phyloP scores from a whole-genome alignment of 2,888 invertebrate genomes.

The Lissonota sp. region DNA sequence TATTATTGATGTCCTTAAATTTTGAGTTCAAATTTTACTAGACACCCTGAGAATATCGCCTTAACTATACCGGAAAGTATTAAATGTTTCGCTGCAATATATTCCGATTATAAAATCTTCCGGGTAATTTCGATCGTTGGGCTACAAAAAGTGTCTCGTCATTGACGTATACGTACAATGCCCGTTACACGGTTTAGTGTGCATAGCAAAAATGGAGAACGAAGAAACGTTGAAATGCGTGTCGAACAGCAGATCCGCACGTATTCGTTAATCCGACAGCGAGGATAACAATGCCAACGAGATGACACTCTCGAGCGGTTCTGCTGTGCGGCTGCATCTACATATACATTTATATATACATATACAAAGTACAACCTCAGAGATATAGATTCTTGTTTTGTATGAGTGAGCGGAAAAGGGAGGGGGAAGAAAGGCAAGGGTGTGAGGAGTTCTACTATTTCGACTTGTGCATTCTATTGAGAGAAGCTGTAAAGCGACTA shows the following conservation, averaged over 20 bases:
- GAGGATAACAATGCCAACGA: constrained; percentile 75
- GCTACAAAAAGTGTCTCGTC: not conserved
- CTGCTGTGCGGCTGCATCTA: constrained; percentile 39
- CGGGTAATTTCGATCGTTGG: not conserved
- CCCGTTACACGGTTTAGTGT: not conserved
- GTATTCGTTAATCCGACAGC: constrained; percentile 76
- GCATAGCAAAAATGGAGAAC: constrained; percentile 14
- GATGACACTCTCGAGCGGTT: constrained; percentile 70
- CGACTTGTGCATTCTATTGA: constrained; percentile 79
- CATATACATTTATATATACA: constrained; percentile 33
- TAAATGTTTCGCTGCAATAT: too few species aligned
- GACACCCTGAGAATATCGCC: too few species aligned
- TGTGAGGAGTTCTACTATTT: constrained; percentile 64
- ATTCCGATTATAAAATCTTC: not conserved
- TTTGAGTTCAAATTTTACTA: too few species aligned
- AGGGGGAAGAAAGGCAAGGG: constrained; percentile 46
- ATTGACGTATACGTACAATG: not conserved
- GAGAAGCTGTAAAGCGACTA: constrained; percentile 80
- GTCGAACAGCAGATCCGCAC: constrained; percentile 63
- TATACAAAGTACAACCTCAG: constrained; percentile 18
- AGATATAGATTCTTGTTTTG: constrained; percentile 17
- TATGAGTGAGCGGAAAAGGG: constrained; percentile 14
- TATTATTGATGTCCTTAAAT: too few species aligned
- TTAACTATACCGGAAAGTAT: too few species aligned
- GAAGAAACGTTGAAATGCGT: constrained; percentile 67